These are phyloP conservation scores for Anthopleura sola DNA, from an alignment of 64 coral and sea anemone genomes.

Conservation along the genomic window DNA sequence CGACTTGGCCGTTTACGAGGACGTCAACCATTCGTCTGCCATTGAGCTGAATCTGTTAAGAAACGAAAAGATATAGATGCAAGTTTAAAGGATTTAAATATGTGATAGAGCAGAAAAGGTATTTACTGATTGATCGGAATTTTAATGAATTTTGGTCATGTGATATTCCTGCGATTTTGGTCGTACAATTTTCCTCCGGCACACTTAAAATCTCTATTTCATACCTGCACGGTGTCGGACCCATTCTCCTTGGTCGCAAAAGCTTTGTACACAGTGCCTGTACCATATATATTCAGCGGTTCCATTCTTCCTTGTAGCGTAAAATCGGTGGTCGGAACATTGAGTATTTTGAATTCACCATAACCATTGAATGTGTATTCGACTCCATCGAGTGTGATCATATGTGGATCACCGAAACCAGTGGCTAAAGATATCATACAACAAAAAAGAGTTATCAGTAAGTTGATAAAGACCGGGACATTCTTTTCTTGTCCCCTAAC, in stretches of 20 bases:
- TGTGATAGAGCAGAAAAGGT: too few species aligned
- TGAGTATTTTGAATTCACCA: slow-evolving; percentile 46
- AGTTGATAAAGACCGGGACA: background rate
- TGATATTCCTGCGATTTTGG: too few species aligned
- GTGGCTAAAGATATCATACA: slow-evolving; percentile 9
- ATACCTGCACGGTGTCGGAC: slow-evolving; percentile 38
- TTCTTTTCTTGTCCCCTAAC: too few species aligned
- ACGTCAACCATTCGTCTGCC: slow-evolving; percentile 45
- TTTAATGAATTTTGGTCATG: too few species aligned
- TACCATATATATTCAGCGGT: background rate
- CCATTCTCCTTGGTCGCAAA: slow-evolving; percentile 37
- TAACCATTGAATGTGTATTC: slow-evolving; percentile 53
- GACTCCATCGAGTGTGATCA: slow-evolving; percentile 54
- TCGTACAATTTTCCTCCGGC: too few species aligned
- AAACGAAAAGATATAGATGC: background rate
- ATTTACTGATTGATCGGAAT: too few species aligned
- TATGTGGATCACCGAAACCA: slow-evolving; percentile 58
- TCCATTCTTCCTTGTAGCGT: slow-evolving; percentile 54
- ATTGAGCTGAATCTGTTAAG: slow-evolving; percentile 47
- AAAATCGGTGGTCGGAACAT: slow-evolving; percentile 2
- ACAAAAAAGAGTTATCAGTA: background rate
- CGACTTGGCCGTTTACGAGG: slow-evolving; percentile 38
- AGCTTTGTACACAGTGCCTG: slow-evolving; percentile 35
- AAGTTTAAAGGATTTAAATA: too few species aligned
- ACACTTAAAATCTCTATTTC: too few species aligned